These are phyloP conservation scores for Synanthedon formicaeformis DNA, from an alignment of 2,888 invertebrate genomes.

Conservation along the genomic window DNA sequence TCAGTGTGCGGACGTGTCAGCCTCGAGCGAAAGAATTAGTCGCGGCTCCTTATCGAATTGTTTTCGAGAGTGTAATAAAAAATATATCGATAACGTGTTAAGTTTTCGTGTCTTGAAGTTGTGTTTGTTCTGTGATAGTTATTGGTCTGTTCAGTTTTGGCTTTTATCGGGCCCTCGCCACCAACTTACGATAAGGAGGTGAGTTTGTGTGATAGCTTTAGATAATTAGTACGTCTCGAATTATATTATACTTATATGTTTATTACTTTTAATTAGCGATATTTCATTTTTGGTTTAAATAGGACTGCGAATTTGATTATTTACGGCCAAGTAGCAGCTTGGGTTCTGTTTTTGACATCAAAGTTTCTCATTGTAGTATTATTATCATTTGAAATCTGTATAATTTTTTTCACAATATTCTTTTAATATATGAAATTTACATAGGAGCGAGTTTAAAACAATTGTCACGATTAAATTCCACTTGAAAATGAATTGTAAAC, in stretches of 20 bases:
- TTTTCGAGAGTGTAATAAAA: slow-evolving; percentile 35
- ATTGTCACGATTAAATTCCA: too few species aligned
- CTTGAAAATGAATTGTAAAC: too few species aligned
- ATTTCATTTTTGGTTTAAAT: too few species aligned
- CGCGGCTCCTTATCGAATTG: not conserved
- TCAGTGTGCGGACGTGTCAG: slow-evolving; percentile 28
- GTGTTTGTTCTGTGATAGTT: slow-evolving; percentile 50
- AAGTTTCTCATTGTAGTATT: too few species aligned
- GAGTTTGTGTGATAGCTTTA: slow-evolving; percentile 57
- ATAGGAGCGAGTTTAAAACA: too few species aligned
- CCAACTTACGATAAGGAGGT: slow-evolving; percentile 59
- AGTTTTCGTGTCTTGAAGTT: slow-evolving; percentile 7
- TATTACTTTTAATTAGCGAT: too few species aligned
- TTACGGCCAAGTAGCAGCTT: too few species aligned
- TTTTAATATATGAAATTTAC: too few species aligned
- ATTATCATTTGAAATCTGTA: too few species aligned
- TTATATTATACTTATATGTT: not conserved
- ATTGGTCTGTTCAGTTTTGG: slow-evolving; percentile 36
- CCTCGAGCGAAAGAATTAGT: slow-evolving; percentile 8
- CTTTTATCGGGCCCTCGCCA: slow-evolving; percentile 41
- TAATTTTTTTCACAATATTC: too few species aligned
- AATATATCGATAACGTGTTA: slow-evolving; percentile 6
- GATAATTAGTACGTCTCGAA: slow-evolving; percentile 48
- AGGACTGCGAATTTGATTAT: too few species aligned
- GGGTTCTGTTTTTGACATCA: too few species aligned